A percentile compares a stretch with the other conserved stretches of the same genome.
phyloP scores from a whole-genome alignment of 2,113 vertebrate species.

The Seriola quinqueradiata region DNA sequence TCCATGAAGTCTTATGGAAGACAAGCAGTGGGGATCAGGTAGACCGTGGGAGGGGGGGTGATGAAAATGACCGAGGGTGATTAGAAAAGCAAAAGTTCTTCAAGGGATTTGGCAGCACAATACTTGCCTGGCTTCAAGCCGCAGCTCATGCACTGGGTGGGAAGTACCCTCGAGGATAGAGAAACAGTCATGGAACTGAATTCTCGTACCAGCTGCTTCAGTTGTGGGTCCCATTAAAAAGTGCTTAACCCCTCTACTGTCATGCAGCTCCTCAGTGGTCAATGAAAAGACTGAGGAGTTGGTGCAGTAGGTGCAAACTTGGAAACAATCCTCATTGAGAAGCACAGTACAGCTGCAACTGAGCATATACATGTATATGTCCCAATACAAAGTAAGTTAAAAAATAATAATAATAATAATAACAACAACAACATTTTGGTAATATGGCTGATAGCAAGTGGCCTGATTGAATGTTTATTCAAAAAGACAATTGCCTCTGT shows the following conservation, averaged over 20 bases:
- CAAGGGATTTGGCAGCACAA: constrained; percentile 15
- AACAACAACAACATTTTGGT: background rate
- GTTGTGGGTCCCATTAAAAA: constrained; percentile 2
- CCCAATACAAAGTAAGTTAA: background rate
- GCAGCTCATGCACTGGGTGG: background rate
- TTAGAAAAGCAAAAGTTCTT: constrained; percentile 35
- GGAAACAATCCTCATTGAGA: background rate
- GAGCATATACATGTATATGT: background rate
- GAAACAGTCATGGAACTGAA: background rate
- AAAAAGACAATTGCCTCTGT: background rate
- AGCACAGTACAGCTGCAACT: constrained; percentile 1
- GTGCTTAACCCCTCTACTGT: background rate
- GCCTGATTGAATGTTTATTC: background rate
- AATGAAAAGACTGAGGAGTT: background rate
- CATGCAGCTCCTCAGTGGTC: background rate
- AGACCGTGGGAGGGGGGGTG: background rate
- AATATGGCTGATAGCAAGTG: background rate
- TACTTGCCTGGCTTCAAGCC: background rate
- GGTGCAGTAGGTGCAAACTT: background rate
- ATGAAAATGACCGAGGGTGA: constrained; percentile 2
- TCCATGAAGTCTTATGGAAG: constrained; percentile 9
- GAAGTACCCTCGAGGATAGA: background rate
- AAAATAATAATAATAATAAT: no score
- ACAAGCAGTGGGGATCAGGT: constrained; percentile 26
- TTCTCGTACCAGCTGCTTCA: constrained; percentile 5